Conservation (phyloP, 2,888 invertebrate genomes). For the Calephelis perditalis region DNA sequence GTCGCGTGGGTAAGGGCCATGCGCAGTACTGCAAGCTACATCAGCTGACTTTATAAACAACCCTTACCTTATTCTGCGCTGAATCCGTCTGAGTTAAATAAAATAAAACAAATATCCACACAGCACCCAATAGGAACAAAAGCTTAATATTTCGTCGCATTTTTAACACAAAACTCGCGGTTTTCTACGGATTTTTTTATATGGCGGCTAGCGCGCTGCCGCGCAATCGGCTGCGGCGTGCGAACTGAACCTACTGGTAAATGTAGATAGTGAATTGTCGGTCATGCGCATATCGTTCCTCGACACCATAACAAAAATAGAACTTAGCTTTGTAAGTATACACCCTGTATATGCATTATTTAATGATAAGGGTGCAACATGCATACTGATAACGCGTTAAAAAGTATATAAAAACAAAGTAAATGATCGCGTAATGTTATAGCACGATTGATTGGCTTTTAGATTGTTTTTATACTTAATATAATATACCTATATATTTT, state of each 20-base stretch:
- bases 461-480: no score
- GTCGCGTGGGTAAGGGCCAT: conserved; percentile 42
- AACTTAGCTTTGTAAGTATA: conserved; percentile 23
- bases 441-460: no score
- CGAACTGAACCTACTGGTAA: conserved; percentile 48
- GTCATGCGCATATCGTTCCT: conserved; percentile 58
- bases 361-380: not conserved
- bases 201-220: conserved; percentile 66
- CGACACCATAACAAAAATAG: conserved; percentile 43
- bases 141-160: conserved; percentile 72
- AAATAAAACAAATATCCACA: conserved; percentile 67
- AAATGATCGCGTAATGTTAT: no score
- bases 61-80: conserved; percentile 54
- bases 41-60: conserved; percentile 39
- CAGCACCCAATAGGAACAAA: conserved; percentile 57
- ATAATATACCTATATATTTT: no score
- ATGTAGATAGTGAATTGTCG: conserved; percentile 35
- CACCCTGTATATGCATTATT: conserved; percentile 12
- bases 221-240: conserved; percentile 61
- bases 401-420: no score
- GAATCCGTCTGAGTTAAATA: conserved; percentile 71
- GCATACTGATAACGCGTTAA: not conserved
- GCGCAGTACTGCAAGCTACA: conserved; percentile 47
- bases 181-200: conserved; percentile 38
- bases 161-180: conserved; percentile 37